Conservation (phyloP, 2,113 vertebrate species). For the Corydoras maculifer region DNA sequence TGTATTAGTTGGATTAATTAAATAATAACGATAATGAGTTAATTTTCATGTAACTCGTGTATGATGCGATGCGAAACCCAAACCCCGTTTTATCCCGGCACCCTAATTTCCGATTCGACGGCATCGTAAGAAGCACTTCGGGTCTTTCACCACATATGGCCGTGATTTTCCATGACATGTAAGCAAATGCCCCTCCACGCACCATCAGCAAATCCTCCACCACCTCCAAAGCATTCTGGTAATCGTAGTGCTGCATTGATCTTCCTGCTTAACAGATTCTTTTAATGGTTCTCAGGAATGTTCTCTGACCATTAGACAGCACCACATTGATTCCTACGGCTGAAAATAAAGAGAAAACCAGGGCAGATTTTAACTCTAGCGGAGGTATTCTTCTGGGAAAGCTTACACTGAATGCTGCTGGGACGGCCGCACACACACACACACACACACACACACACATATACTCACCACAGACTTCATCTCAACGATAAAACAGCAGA, state of each 20-base stretch:
- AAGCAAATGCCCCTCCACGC: slow-evolving; percentile 4
- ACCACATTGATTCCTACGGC: slow-evolving; percentile 24
- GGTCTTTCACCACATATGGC: slow-evolving; percentile 3
- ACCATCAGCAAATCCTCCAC: slow-evolving; percentile 1
- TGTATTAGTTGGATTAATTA: too few relatives aligned
- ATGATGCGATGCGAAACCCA: too few relatives aligned
- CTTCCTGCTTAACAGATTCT: slow-evolving; percentile 10
- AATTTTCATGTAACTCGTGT: too few relatives aligned
- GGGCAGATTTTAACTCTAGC: background rate
- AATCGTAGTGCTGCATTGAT: slow-evolving; percentile 25
- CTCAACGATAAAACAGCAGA: slow-evolving; percentile 4
- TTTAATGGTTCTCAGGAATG: slow-evolving; percentile 26
- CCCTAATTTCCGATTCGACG: background rate
- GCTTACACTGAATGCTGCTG: background rate
- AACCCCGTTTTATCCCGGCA: background rate
- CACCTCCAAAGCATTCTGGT: slow-evolving; percentile 20
- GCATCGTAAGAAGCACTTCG: background rate
- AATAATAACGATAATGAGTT: too few relatives aligned
- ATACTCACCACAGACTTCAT: background rate
- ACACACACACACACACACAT: background rate
- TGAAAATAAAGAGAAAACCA: slow-evolving; percentile 13
- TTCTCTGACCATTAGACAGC: slow-evolving; percentile 22
- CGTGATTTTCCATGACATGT: background rate
- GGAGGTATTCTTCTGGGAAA: background rate
- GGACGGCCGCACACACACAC: background rate